Evolutionary conservation across 2,797 vertebrate genomes (phyloP).

Genomic region (Carapus acus): DNA sequence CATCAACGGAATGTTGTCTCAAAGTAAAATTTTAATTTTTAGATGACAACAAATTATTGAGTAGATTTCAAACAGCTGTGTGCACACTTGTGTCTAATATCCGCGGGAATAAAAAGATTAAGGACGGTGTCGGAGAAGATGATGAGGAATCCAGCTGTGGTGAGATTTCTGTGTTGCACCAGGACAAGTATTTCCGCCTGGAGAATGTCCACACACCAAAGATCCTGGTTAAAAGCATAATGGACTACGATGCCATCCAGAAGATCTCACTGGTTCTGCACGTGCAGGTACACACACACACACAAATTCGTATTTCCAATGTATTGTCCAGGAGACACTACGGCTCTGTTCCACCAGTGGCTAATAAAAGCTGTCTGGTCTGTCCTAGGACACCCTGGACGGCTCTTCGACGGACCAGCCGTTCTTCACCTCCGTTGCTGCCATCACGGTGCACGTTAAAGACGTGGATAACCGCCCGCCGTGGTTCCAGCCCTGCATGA

Average conservation of each 20-base stretch:
- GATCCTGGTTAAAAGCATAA: constrained; percentile 65
- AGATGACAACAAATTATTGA: too few species aligned
- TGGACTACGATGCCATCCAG: constrained; percentile 73
- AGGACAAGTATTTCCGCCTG: constrained; percentile 75
- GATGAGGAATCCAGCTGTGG: too few species aligned
- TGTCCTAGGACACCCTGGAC: constrained; percentile 65
- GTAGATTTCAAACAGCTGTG: too few species aligned
- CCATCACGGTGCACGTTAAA: constrained; percentile 68
- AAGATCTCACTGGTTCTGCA: constrained; percentile 71
- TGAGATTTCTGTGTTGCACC: constrained; percentile 5
- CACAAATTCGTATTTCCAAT: too few species aligned
- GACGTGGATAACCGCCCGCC: constrained; percentile 77
- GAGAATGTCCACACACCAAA: constrained; percentile 69
- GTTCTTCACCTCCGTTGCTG: constrained; percentile 71
- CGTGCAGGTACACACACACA: constrained; percentile 63
- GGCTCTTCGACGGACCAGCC: constrained; percentile 55
- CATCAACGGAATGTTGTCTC: too few species aligned
- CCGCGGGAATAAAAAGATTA: too few species aligned
- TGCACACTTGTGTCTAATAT: too few species aligned
- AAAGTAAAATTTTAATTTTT: too few species aligned
- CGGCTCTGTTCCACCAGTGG: constrained; percentile 20
- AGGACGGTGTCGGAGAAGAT: too few species aligned
- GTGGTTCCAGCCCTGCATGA: constrained; percentile 76
- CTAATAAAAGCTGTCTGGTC: background rate
- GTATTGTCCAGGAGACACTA: accelerated